These are phyloP conservation scores for Cepaea nemoralis DNA, from an alignment of 1,140 invertebrate genomes.

Conservation along the genomic window DNA sequence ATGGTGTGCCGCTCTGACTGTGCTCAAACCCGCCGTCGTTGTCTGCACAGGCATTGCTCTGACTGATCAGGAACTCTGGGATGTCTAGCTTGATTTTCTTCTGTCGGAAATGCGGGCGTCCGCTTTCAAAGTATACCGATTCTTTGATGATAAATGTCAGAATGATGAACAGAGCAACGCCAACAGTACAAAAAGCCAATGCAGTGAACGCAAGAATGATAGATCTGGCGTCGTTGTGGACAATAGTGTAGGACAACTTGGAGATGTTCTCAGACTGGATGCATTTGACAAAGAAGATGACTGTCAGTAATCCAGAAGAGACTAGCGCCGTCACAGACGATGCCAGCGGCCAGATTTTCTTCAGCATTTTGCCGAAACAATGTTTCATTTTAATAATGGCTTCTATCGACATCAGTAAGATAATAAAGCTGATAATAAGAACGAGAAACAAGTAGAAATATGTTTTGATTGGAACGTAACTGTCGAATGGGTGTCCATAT, in stretches of 20 bases:
- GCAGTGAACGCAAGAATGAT: not conserved
- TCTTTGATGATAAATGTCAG: not conserved
- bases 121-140: conserved; percentile 18
- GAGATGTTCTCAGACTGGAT: not conserved
- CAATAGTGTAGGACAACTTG: not conserved
- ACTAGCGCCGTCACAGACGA: conserved; percentile 29
- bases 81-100: conserved; percentile 24
- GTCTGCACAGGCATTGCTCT: conserved; percentile 29
- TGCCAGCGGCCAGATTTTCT: conserved; percentile 33
- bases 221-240: not conserved
- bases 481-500: conserved; percentile 26
- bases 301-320: conserved; percentile 8
- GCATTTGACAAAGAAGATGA: conserved; percentile 14
- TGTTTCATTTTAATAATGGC: conserved; percentile 34
- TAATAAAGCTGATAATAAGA: conserved; percentile 43
- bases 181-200: not conserved
- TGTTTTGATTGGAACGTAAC: conserved; percentile 52
- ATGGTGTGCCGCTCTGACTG: conserved; percentile 30
- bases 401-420: conserved; percentile 40
- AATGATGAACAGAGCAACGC: not conserved
- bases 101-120: conserved; percentile 18
- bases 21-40: conserved; percentile 14
- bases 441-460: conserved; percentile 58
- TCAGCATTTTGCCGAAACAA: conserved; percentile 2
- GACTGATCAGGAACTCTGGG: conserved; percentile 39